Conservation (phyloP, 2,797 vertebrate genomes). For the Lemur catta region DNA sequence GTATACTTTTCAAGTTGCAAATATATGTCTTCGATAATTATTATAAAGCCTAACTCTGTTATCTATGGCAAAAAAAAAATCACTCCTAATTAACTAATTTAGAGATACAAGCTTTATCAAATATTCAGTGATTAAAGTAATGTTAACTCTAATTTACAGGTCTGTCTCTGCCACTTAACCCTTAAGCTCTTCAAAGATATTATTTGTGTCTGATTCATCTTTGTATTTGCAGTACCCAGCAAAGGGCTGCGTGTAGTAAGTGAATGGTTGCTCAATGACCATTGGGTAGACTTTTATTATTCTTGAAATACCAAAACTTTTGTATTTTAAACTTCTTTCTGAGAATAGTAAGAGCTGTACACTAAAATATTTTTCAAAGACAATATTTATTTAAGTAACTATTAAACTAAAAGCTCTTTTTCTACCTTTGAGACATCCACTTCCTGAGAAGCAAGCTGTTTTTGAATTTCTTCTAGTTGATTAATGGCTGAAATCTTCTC, state of each 20-base stretch:
- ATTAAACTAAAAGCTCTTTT: background rate
- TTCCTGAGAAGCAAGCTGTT: slow-evolving; percentile 86
- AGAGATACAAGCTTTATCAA: background rate
- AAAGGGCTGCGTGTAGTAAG: background rate
- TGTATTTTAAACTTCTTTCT: background rate
- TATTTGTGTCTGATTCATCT: background rate
- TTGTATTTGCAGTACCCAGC: background rate
- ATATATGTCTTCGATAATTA: background rate
- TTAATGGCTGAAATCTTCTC: slow-evolving; percentile 88
- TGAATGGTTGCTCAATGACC: background rate
- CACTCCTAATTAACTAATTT: background rate
- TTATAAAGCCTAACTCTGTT: background rate
- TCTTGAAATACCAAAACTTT: slow-evolving; percentile 37
- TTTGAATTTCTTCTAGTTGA: slow-evolving; percentile 89
- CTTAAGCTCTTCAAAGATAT: background rate
- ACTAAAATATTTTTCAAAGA: background rate
- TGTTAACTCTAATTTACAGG: background rate
- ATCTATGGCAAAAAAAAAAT: background rate
- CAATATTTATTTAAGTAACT: background rate
- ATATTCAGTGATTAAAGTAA: background rate
- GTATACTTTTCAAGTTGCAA: background rate
- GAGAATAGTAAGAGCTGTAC: background rate
- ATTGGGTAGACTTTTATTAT: background rate
- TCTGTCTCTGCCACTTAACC: background rate
- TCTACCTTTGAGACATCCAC: slow-evolving; percentile 89